Evolutionary conservation across 2,797 vertebrate species (phyloP).

Genomic region (Huso huso): DNA sequence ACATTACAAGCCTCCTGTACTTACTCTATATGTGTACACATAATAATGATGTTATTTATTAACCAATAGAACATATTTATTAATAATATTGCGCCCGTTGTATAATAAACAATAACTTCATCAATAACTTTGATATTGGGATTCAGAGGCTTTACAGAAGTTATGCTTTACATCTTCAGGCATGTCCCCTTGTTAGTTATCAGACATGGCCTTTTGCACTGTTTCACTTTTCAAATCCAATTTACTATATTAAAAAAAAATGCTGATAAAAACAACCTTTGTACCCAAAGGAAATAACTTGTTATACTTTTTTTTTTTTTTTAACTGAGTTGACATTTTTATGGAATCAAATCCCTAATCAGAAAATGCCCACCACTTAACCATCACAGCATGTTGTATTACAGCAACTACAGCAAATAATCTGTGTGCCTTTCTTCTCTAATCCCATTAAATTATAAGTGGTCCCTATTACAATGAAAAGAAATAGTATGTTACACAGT

Average conservation of each 20-base stretch:
- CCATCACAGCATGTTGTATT: conserved; percentile 46
- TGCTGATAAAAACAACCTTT: conserved; percentile 54
- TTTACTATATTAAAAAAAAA: conserved; percentile 54
- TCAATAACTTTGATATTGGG: too few species aligned
- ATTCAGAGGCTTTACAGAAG: background rate
- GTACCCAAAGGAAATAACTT: conserved; percentile 45
- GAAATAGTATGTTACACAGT: too few species aligned
- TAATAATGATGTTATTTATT: too few species aligned
- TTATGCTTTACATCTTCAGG: background rate
- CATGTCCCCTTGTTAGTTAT: background rate
- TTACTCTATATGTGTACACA: too few species aligned
- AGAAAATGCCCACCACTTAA: conserved; percentile 42
- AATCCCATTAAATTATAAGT: conserved; percentile 38
- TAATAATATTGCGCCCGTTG: too few species aligned
- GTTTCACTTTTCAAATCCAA: conserved; percentile 43
- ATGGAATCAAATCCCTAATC: conserved; percentile 59
- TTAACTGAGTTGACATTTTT: conserved; percentile 59
- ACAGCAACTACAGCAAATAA: conserved; percentile 30
- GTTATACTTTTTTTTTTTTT: conserved; percentile 45
- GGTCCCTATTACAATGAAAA: too few species aligned
- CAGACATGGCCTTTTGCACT: conserved; percentile 26
- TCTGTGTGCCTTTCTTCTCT: conserved; percentile 27
- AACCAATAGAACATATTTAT: too few species aligned
- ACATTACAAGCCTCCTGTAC: too few species aligned
- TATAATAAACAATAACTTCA: too few species aligned